Percentiles rank a stretch among this genome's conserved stretches.
These are phyloP conservation scores for Apostichopus parvimensis DNA, from an alignment of 35 echinoderm and acorn worm species.

Conservation along the genomic window DNA sequence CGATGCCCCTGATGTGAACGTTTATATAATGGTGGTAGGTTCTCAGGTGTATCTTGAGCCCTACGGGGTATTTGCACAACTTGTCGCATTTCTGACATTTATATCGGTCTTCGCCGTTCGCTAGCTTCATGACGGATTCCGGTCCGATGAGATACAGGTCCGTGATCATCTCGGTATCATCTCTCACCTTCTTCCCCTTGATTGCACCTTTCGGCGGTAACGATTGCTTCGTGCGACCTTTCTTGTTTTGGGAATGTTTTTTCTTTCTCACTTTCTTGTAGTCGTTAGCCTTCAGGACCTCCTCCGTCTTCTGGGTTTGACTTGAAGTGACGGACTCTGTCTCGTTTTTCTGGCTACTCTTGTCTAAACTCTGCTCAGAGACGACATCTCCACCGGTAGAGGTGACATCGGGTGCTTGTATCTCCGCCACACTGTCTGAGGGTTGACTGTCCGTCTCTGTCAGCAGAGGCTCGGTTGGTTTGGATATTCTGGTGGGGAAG, in stretches of 20 bases:
- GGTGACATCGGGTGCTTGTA: constrained; percentile 60
- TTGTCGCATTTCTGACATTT: constrained; percentile 55
- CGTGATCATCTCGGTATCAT: constrained; percentile 20
- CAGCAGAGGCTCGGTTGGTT: not conserved
- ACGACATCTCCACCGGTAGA: constrained; percentile 4
- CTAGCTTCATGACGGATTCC: constrained; percentile 17
- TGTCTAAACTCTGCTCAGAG: not conserved
- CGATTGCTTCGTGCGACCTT: not conserved
- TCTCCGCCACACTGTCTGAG: not conserved
- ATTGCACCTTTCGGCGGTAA: not conserved
- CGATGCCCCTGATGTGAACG: constrained; percentile 48
- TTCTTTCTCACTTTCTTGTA: constrained; percentile 43
- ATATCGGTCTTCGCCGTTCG: constrained; percentile 44
- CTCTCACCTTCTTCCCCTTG: not conserved
- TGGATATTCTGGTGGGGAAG: not conserved
- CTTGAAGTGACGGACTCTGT: constrained; percentile 34
- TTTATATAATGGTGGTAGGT: constrained; percentile 48
- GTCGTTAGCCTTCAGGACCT: not conserved
- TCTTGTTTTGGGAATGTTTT: not conserved
- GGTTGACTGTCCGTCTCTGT: not conserved
- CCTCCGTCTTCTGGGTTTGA: not conserved
- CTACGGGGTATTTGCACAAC: constrained; percentile 61
- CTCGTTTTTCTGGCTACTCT: not conserved
- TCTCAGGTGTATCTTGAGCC: constrained; percentile 62
- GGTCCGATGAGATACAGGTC: constrained; percentile 58